Evolutionary conservation across 1,140 invertebrate species (phyloP), one percentile per base, ranked within the genome.

Genomic region (Drosophila fuyamai): DNA sequence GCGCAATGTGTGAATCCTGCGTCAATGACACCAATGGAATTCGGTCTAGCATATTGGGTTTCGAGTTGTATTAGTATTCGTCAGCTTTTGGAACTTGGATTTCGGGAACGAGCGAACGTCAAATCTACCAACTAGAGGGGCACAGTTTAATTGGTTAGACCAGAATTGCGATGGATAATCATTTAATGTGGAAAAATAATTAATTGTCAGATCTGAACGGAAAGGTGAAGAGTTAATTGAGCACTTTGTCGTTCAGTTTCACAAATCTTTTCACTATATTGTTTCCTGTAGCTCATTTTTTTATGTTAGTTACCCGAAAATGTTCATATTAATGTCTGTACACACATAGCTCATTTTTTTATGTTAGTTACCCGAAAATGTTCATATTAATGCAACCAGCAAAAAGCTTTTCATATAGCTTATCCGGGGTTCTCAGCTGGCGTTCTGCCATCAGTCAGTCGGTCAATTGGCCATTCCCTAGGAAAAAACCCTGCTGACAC

Each of bases 1-100:
- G 72, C 59, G 59, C 60, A 48, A 75, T 65, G 72, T 75, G 72
- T 41, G 70, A 75, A 32, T 63, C 7, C 65, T 70, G 43, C 36
- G 36, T 51, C 43, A 57, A 27, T 70, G 13, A 18, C 56, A 72
- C 32, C 46, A n/a, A 60, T 9, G 38, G n/a, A 27, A 53, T 73
- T 32, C 13, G 70, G 70, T 58, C 53, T 43, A 7, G 67, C 53
- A 70, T 32, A 36, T 51, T 43, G 63, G 63, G 27, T 46, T 65
- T 61, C 43, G 56, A 27, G 61, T 60, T 14, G 60, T 38, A 63
- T 60, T 60, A 59, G 54, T 23, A 29, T 2, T 10, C 46, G 32
- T 18, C 12, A n/a, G 40, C 40, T 43, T 18, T 10, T 13, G 46
- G n/a, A 27, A 38, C 50, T 13, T 46, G 8, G 27, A 68, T 56